These are phyloP conservation scores for Drosophila aldrichi DNA, from an alignment of 2,888 invertebrate genomes.

Conservation along the genomic window DNA sequence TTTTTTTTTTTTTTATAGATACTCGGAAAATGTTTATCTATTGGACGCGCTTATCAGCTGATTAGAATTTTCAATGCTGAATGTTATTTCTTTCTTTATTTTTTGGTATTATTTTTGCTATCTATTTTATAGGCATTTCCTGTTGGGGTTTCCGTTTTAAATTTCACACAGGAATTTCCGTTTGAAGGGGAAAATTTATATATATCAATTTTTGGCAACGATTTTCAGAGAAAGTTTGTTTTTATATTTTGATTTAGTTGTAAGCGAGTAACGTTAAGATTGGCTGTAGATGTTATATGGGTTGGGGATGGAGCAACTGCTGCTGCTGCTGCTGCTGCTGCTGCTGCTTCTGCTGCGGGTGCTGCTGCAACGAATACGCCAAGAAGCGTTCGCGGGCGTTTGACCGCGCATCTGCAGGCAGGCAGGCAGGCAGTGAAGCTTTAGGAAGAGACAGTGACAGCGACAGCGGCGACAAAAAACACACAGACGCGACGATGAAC, in stretches of 20 bases:
- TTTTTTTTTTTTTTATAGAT: constrained; percentile 9
- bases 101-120: background rate
- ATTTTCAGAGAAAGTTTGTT: constrained; percentile 8
- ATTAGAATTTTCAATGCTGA: constrained; percentile 39
- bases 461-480: constrained; percentile 27
- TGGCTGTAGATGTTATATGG: constrained; percentile 9
- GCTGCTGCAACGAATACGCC: constrained; percentile 42
- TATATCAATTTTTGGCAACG: constrained; percentile 15
- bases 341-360: constrained; percentile 19
- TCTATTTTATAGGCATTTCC: constrained; percentile 5
- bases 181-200: constrained; percentile 17
- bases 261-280: constrained; percentile 36
- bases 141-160: constrained; percentile 5
- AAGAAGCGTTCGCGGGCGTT: constrained; percentile 30
- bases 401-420: constrained; percentile 59
- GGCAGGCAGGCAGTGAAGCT: constrained; percentile 48
- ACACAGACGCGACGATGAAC: constrained; percentile 69
- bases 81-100: constrained; percentile 11
- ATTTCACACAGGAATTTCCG: constrained; percentile 21
- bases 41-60: constrained; percentile 50
- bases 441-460: constrained; percentile 39
- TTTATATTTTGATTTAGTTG: constrained; percentile 17
- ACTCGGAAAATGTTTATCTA: constrained; percentile 43
- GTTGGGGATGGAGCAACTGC: constrained; percentile 7
- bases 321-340: constrained; percentile 29